phyloP scores from a whole-genome alignment of 2,888 invertebrate species.

The Aphodius granarius region DNA sequence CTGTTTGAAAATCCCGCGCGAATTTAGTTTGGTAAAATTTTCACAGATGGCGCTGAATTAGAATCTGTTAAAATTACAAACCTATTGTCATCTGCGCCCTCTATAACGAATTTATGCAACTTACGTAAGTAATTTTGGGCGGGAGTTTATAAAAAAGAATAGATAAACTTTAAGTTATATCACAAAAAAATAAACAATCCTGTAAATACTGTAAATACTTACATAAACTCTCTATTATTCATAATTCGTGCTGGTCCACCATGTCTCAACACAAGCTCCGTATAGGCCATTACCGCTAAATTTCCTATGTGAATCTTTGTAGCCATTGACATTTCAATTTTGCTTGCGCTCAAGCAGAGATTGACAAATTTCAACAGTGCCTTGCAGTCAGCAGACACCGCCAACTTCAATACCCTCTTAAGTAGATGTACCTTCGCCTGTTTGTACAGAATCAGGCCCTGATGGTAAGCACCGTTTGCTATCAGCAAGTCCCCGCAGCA shows the following conservation, averaged over 20 bases:
- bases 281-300: constrained; percentile 66
- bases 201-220: constrained; percentile 40
- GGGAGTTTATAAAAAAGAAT: no score
- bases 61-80: no score
- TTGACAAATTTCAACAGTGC: constrained; percentile 64
- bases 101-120: no score
- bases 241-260: constrained; percentile 46
- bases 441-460: constrained; percentile 80
- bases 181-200: background rate
- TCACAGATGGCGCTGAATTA: no score
- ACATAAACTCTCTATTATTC: constrained; percentile 58
- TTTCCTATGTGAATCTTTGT: constrained; percentile 68
- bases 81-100: no score
- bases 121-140: no score
- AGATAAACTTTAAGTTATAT: background rate
- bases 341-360: constrained; percentile 58
- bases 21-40: no score
- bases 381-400: constrained; percentile 62
- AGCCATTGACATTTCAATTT: constrained; percentile 60
- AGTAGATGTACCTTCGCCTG: constrained; percentile 59
- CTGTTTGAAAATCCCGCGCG: no score
- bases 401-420: constrained; percentile 64
- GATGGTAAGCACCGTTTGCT: constrained; percentile 71
- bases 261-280: constrained; percentile 58
- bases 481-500: constrained; percentile 81